Evolutionary conservation across 2,113 vertebrate genomes (phyloP).

Genomic region (Pachyramphus minor): DNA sequence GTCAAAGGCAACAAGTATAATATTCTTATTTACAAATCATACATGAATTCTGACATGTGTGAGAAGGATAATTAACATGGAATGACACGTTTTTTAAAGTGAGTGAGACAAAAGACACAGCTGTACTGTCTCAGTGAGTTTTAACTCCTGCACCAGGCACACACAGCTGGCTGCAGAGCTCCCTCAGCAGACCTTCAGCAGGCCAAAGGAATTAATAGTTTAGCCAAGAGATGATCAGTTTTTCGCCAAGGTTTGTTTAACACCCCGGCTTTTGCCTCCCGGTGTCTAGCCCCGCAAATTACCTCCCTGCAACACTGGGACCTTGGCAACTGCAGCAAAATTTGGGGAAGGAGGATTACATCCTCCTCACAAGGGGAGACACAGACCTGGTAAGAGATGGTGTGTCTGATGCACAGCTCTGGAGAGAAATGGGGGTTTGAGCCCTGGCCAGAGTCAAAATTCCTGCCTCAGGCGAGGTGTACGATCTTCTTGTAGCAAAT

Average conservation of each 20-base stretch:
- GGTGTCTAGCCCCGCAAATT: not conserved
- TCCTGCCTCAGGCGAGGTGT: rapidly evolving
- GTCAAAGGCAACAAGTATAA: not conserved
- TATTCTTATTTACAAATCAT: not conserved
- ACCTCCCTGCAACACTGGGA: rapidly evolving
- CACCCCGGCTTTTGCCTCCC: not conserved
- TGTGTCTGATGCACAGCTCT: not conserved
- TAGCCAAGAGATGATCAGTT: not conserved
- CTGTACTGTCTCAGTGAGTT: not conserved
- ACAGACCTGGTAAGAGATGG: not conserved
- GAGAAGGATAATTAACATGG: not conserved
- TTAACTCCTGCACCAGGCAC: not conserved
- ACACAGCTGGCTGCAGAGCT: not conserved
- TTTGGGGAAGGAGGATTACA: not conserved
- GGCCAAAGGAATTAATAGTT: not conserved
- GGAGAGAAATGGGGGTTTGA: not conserved
- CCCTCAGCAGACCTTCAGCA: not conserved
- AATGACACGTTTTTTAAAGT: not conserved
- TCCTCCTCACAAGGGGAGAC: not conserved
- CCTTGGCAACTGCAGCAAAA: not conserved
- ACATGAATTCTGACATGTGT: not conserved
- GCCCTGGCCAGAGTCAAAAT: not conserved
- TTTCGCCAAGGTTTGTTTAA: not conserved
- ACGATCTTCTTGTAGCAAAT: rapidly evolving
- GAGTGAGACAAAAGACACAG: not conserved